These are phyloP conservation scores for Holothuria scabra DNA, from an alignment of 53 echinoderm and acorn worm genomes.

Conservation along the genomic window DNA sequence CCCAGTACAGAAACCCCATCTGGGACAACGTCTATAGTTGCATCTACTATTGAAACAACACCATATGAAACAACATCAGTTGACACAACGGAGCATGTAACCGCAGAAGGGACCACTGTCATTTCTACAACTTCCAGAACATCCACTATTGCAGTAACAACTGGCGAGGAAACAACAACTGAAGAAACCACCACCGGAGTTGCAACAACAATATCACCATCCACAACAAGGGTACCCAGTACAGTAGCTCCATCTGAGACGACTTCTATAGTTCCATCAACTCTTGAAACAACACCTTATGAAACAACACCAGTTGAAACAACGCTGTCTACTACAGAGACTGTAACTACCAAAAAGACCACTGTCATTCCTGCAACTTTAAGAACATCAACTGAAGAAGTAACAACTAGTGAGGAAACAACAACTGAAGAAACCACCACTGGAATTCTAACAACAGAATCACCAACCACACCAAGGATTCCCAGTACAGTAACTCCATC, in stretches of 20 bases:
- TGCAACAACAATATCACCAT: background rate
- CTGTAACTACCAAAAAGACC: background rate
- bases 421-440: background rate
- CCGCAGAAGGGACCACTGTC: background rate
- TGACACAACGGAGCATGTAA: background rate
- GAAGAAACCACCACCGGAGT: too few relatives aligned
- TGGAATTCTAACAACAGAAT: too few relatives aligned
- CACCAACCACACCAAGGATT: too few relatives aligned
- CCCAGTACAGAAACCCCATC: background rate
- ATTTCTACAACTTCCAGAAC: background rate
- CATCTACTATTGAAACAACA: too few relatives aligned
- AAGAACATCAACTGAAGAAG: background rate
- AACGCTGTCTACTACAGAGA: background rate
- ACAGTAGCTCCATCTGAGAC: too few relatives aligned
- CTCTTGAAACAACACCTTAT: too few relatives aligned
- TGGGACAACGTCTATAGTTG: too few relatives aligned
- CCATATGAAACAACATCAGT: constrained; percentile 6
- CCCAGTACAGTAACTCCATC: too few relatives aligned
- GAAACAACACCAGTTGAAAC: constrained; percentile 27
- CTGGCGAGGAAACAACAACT: too few relatives aligned
- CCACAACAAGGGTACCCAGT: background rate
- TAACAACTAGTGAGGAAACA: too few relatives aligned
- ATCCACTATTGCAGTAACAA: background rate
- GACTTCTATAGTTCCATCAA: too few relatives aligned
- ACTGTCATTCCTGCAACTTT: too few relatives aligned